Evolutionary conservation across 2,888 invertebrate species (phyloP).

Genomic region (Sarcophaga variegata): DNA sequence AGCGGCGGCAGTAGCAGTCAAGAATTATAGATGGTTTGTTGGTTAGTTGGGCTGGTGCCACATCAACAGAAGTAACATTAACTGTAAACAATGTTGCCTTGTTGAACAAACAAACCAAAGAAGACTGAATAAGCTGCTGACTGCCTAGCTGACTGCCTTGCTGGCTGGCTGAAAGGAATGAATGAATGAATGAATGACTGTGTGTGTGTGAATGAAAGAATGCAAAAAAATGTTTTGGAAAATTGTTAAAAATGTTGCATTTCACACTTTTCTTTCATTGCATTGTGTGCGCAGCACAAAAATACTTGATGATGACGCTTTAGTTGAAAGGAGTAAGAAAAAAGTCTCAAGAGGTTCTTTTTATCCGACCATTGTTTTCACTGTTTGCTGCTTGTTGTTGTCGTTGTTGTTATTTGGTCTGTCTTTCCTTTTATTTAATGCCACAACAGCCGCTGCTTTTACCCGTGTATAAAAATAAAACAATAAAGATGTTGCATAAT

Average conservation of each 20-base stretch:
- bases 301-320: constrained; percentile 45
- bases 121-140: background rate
- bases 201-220: background rate
- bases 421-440: background rate
- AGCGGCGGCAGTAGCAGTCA: background rate
- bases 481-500: background rate
- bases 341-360: constrained; percentile 62
- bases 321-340: constrained; percentile 53
- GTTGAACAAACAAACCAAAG: background rate
- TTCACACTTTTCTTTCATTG: constrained; percentile 52
- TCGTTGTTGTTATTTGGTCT: constrained; percentile 3
- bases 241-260: constrained; percentile 48
- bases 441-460: background rate
- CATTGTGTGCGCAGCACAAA: background rate
- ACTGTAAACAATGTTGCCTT: constrained; percentile 49
- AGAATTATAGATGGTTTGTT: background rate
- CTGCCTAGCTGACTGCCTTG: too few relatives aligned
- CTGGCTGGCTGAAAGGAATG: background rate
- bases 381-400: constrained; percentile 2
- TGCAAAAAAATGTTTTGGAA: constrained; percentile 16
- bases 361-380: background rate
- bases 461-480: background rate
- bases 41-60: background rate
- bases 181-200: too few relatives aligned
- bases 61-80: constrained; percentile 36